Evolutionary conservation across 2,797 vertebrate species (phyloP), one percentile per base, ranked within the genome.

Genomic region (Coregonus sp.): DNA sequence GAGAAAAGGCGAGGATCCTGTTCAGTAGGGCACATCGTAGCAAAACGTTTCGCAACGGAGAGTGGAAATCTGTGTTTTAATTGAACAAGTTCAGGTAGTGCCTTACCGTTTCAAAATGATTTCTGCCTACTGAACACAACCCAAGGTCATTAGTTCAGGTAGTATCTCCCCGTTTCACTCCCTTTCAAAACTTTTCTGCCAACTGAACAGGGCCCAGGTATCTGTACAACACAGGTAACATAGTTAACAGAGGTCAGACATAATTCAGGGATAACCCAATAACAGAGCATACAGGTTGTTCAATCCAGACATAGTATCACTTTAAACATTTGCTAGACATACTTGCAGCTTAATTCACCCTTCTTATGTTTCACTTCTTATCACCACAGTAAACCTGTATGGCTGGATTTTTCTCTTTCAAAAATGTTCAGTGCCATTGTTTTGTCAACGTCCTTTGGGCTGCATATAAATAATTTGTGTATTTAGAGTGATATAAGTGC

Each of bases 1-100:
- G 93, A 95, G 83, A 59, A 72, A 63, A 63, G 59, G 20, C 59
- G 75, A 66, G 81, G 69, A 15, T 31, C 35, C 80, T 84, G 85
- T 67, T 40, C 59, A 71, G 52, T 14, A 47, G 20, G 9, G 31
- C 68, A 72, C 35, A 63, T 54, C 59, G 20, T 31, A 67, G 65
- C 40, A 47, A 11, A 47, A 3, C 59, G 1, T 61, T 5, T 61
- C 11, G 59, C n/a, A 61, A 9, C 14, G n/a, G n/a, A 20, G 5
- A 59, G 56, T 59, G 56, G 56, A 59, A 20, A 59, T 59, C 56
- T 59, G 18, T n/a, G n/a, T 59, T 59, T 59, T n/a, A 59, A 20
- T 20, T 59, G 14, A n/a, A 16, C 56, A 59, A 59, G 18, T n/a
- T 18, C 56, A 20, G 18, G n/a, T 20, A n/a, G 56, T 6, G 1